Conservation (phyloP, 2,888 invertebrate species). For the Eupithecia centaureata region DNA sequence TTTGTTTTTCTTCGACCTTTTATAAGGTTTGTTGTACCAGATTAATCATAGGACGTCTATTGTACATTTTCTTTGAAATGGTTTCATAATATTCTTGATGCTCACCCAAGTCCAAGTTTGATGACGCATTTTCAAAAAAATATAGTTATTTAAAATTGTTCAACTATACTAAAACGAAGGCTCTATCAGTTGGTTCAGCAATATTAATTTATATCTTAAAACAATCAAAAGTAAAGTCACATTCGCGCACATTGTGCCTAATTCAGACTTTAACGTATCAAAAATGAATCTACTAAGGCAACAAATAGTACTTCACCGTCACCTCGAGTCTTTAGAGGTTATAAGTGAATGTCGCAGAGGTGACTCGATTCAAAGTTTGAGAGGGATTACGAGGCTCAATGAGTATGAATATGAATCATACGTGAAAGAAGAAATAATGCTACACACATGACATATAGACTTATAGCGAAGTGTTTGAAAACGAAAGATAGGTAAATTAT, state of each 20-base stretch:
- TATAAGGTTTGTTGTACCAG: background rate
- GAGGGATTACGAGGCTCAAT: background rate
- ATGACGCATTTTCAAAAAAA: background rate
- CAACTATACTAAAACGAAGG: background rate
- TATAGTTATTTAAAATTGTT: background rate
- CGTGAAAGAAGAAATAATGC: slow-evolving; percentile 3
- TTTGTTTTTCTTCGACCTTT: background rate
- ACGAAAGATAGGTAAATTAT: too few relatives aligned
- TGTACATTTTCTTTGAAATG: background rate
- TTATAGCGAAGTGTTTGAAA: too few relatives aligned
- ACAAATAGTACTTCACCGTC: slow-evolving; percentile 16
- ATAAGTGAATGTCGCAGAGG: slow-evolving; percentile 30
- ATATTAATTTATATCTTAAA: background rate
- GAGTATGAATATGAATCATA: slow-evolving; percentile 10
- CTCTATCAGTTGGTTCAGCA: too few relatives aligned
- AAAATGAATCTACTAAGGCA: background rate
- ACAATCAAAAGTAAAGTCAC: background rate
- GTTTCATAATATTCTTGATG: background rate
- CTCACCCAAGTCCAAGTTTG: too few relatives aligned
- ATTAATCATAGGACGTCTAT: background rate
- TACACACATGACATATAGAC: background rate
- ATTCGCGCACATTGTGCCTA: background rate
- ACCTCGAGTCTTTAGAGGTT: slow-evolving; percentile 31
- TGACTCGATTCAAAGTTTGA: slow-evolving; percentile 18
- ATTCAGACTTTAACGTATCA: background rate